Evolutionary conservation across 2,113 vertebrate genomes (phyloP).

Genomic region (Larimichthys crocea): DNA sequence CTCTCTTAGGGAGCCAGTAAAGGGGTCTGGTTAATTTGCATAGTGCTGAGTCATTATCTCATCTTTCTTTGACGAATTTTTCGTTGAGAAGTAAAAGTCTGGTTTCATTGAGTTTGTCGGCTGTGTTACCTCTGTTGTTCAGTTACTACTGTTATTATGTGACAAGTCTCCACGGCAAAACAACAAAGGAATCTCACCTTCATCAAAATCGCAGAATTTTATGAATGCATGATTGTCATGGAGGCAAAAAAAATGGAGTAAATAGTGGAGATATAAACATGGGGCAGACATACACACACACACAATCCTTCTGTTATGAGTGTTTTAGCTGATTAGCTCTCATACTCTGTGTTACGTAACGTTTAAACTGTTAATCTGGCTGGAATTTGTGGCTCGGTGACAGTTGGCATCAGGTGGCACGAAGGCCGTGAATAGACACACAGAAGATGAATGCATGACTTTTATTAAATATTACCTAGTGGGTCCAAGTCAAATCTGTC

Average conservation of each 20-base stretch:
- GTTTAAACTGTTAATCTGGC: slow-evolving; percentile 54
- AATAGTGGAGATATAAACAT: slow-evolving; percentile 13
- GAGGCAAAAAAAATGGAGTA: background rate
- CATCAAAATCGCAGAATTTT: background rate
- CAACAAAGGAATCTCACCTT: background rate
- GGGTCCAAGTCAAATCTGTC: slow-evolving; percentile 39
- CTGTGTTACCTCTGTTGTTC: background rate
- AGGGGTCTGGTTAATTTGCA: slow-evolving; percentile 3
- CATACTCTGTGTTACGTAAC: slow-evolving; percentile 54
- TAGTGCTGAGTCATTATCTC: background rate
- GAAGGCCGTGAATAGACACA: slow-evolving; percentile 33
- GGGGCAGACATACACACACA: slow-evolving; percentile 4
- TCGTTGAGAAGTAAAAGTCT: background rate
- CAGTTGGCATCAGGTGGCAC: slow-evolving; percentile 54
- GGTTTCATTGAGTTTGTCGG: background rate
- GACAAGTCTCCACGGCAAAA: background rate
- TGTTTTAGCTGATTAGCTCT: slow-evolving; percentile 41
- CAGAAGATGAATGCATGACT: slow-evolving; percentile 15
- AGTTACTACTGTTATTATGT: background rate
- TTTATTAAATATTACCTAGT: slow-evolving; percentile 27
- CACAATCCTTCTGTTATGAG: slow-evolving; percentile 23
- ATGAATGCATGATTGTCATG: background rate
- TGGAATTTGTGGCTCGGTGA: slow-evolving; percentile 43
- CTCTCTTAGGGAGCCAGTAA: slow-evolving; percentile 16
- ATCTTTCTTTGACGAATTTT: background rate